These are phyloP conservation scores for Drosophila borborema DNA, from an alignment of 2,888 invertebrate species.

Conservation along the genomic window DNA sequence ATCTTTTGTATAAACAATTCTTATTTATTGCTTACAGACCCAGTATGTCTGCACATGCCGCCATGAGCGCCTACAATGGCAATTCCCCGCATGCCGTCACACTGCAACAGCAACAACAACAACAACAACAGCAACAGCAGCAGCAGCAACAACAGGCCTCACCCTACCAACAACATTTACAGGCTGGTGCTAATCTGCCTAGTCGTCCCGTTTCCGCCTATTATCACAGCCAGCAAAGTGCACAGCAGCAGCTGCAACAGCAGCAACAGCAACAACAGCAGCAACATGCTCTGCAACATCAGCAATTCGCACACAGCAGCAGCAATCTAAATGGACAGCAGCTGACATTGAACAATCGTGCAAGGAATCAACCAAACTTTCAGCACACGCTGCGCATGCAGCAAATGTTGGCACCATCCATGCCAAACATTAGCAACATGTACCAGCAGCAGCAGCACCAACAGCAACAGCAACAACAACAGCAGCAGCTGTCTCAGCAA, in stretches of 20 bases:
- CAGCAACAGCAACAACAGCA: constrained; percentile 76
- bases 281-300: constrained; percentile 77
- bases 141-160: constrained; percentile 65
- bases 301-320: constrained; percentile 82
- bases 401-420: constrained; percentile 85
- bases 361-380: constrained; percentile 81
- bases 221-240: constrained; percentile 80
- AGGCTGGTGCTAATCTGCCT: constrained; percentile 73
- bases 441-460: constrained; percentile 78
- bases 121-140: constrained; percentile 62
- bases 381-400: constrained; percentile 83
- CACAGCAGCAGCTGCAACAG: constrained; percentile 77
- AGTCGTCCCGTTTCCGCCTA: constrained; percentile 85
- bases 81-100: constrained; percentile 82
- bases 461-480: constrained; percentile 70
- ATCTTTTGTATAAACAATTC: neutral
- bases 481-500: constrained; percentile 40
- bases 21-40: constrained; percentile 67
- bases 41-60: constrained; percentile 81
- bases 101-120: constrained; percentile 74
- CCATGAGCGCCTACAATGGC: constrained; percentile 82
- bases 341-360: constrained; percentile 77
- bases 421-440: constrained; percentile 85
- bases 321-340: constrained; percentile 81
- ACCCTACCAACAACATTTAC: constrained; percentile 66